A percentile compares a stretch with the other conserved stretches of the same genome.
phyloP scores from a whole-genome alignment of 2,113 vertebrate genomes.

The Peucedramus taeniatus region DNA sequence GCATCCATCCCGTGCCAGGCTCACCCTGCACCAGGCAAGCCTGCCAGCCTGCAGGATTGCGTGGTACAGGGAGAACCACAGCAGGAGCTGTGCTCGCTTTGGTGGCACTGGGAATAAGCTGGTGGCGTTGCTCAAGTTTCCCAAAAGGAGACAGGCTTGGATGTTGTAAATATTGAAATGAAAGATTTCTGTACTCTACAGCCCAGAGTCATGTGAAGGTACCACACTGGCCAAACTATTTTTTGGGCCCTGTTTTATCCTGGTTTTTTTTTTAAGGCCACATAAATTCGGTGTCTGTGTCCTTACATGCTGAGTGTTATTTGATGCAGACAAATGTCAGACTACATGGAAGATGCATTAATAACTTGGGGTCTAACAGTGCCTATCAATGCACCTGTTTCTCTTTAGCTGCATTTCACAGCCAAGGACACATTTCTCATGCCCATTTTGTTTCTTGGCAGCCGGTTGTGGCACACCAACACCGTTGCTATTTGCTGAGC shows the following conservation, averaged over 20 bases:
- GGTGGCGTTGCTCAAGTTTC: not conserved
- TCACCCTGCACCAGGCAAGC: not conserved
- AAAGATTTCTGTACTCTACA: not conserved
- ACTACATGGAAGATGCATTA: not conserved
- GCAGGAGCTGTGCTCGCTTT: not conserved
- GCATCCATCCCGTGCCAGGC: not conserved
- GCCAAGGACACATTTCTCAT: not conserved
- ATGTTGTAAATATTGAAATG: not conserved
- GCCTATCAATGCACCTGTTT: not conserved
- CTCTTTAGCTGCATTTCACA: not conserved
- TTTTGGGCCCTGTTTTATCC: not conserved
- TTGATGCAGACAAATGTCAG: not conserved
- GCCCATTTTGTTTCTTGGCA: not conserved
- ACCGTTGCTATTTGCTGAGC: conserved; percentile 12
- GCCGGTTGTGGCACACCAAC: conserved; percentile 33
- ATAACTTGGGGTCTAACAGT: too few relatives aligned
- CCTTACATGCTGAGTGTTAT: not conserved
- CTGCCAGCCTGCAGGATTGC: not conserved
- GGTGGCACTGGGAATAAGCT: not conserved
- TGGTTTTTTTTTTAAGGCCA: too few relatives aligned
- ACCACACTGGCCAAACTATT: not conserved
- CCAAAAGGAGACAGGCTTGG: not conserved
- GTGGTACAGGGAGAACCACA: fast-evolving
- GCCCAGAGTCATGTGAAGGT: fast-evolving
- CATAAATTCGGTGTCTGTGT: not conserved